Conservation (phyloP, 2,888 invertebrate species). For the Polia nebulosa region DNA sequence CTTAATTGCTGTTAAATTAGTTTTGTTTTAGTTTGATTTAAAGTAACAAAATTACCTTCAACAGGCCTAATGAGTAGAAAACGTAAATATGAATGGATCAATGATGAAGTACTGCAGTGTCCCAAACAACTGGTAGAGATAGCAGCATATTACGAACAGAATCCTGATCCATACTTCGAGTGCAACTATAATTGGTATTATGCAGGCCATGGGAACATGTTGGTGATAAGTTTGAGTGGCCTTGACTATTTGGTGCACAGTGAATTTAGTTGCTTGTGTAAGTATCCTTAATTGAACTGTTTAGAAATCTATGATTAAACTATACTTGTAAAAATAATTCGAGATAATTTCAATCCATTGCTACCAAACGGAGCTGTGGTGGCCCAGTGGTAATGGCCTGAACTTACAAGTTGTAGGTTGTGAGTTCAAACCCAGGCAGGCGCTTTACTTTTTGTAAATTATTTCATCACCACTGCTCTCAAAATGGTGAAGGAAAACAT, state of each 20-base stretch:
- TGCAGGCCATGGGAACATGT: slow-evolving; percentile 85
- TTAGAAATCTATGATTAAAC: not conserved
- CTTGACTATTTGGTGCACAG: slow-evolving; percentile 82
- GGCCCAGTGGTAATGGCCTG: no score
- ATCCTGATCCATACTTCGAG: slow-evolving; percentile 84
- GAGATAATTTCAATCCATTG: no score
- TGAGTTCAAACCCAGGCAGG: no score
- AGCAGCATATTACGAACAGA: slow-evolving; percentile 79
- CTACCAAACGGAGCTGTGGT: no score
- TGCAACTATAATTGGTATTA: slow-evolving; percentile 87
- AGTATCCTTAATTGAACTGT: slow-evolving; percentile 70
- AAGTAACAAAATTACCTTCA: not conserved
- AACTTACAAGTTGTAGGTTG: no score
- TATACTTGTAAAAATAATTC: no score
- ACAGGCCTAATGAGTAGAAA: slow-evolving; percentile 55
- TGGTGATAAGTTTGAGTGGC: slow-evolving; percentile 74
- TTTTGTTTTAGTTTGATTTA: not conserved
- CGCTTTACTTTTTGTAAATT: no score
- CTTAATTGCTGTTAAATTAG: no score
- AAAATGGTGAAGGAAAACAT: no score
- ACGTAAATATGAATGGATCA: slow-evolving; percentile 71
- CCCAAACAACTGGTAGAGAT: slow-evolving; percentile 81
- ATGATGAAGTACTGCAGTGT: slow-evolving; percentile 82
- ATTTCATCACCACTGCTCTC: no score
- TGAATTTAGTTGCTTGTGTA: slow-evolving; percentile 81